These are phyloP conservation scores for Eupithecia centaureata DNA, from an alignment of 2,888 invertebrate species.

Conservation along the genomic window DNA sequence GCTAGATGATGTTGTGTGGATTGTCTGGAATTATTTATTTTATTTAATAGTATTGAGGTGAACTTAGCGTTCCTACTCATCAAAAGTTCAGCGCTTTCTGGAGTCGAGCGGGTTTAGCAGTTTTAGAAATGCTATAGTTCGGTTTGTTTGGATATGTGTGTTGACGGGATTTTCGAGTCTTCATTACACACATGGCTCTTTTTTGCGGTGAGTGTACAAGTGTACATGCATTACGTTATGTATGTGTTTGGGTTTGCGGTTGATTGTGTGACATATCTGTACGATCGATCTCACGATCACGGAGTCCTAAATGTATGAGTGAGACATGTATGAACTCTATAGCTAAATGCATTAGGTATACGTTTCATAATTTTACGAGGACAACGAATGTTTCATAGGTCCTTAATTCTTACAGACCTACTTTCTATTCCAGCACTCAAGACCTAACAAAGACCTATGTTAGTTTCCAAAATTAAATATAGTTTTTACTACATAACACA, in stretches of 20 bases:
- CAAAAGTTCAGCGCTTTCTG: neutral
- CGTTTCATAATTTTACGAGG: neutral
- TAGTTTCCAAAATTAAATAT: too few relatives aligned
- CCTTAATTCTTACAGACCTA: too few relatives aligned
- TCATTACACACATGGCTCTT: neutral
- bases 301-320: neutral
- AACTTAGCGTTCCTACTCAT: neutral
- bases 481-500: too few relatives aligned
- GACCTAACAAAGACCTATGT: too few relatives aligned
- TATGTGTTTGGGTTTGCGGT: constrained; percentile 15
- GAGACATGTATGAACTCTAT: constrained; percentile 6
- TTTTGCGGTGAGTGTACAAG: neutral
- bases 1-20: too few relatives aligned
- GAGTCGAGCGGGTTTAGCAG: neutral
- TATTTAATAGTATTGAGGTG: too few relatives aligned
- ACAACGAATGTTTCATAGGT: neutral
- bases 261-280: constrained; percentile 5
- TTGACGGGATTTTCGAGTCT: neutral
- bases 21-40: too few relatives aligned
- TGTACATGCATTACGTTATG: neutral
- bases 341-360: neutral
- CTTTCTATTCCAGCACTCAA: too few relatives aligned
- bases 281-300: constrained; percentile 8
- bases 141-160: too few relatives aligned
- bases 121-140: too few relatives aligned